Conservation (phyloP, 2,113 vertebrate species). For the Podiceps cristatus region DNA sequence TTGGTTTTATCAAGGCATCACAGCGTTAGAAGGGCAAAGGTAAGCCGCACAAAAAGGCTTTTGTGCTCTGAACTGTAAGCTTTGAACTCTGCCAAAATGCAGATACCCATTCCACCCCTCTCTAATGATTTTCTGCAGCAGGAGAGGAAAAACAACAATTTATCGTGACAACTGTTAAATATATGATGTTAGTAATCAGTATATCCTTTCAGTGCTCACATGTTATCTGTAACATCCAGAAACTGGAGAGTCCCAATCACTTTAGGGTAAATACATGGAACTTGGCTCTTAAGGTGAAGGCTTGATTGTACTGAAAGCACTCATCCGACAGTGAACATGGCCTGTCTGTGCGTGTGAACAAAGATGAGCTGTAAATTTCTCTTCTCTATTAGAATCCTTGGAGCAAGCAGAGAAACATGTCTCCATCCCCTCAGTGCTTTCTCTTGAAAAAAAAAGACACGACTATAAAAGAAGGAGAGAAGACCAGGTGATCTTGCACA, state of each 20-base stretch:
- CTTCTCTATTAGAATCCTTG: neutral
- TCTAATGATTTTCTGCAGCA: neutral
- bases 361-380: neutral
- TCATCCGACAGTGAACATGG: neutral
- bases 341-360: neutral
- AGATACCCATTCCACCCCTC: neutral
- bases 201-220: neutral
- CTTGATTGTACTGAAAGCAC: neutral
- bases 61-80: neutral
- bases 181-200: neutral
- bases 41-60: neutral
- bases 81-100: neutral
- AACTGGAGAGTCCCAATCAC: neutral
- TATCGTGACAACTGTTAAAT: neutral
- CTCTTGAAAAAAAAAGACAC: neutral
- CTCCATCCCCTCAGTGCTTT: neutral
- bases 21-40: neutral
- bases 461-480: neutral
- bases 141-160: neutral
- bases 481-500: neutral
- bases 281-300: neutral
- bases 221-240: neutral
- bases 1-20: accelerated
- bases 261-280: neutral
- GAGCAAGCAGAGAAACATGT: neutral